Evolutionary conservation across 2,797 vertebrate genomes (phyloP), one percentile per base, ranked within the genome.

Genomic region (Fistularia commersonii): DNA sequence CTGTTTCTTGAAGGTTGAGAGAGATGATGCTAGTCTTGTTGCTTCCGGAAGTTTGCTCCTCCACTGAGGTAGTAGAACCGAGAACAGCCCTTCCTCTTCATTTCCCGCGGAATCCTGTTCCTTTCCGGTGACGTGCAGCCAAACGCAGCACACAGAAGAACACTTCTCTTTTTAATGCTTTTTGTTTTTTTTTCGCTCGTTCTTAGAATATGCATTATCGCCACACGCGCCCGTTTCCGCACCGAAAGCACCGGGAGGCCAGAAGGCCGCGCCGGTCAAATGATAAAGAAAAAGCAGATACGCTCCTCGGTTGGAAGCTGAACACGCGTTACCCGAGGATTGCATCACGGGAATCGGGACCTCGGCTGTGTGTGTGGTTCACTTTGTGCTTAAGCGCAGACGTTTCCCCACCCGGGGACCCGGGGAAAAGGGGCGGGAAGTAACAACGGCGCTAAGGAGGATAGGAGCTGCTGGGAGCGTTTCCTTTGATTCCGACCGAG

Each of bases 401-500:
- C 69, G 41, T 45, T 53, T 58, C 64, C 70, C 70, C 50, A 56
- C 37, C 8, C 46, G 70, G 67, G 38, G 45, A 67, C 40, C n/a
- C n/a, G n/a, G n/a, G 58, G 64, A 65, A 69, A 66, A 62, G 13
- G 36, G 70, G 68, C 67, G 64, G 68, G 75, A 77, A 71, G 74
- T 61, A 65, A 61, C 46, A 47, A 61, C 40, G 58, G 67, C 73
- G 53, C 78, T 75, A 75, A 66, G 66, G 61, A 48, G 33, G 48
- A 69, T 55, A 48, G 15, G 54, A 60, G 63, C 69, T 56, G 39
- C 15, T 10, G 66, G 64, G 65, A 68, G 57, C 50, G 5, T 41
- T 59, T 51, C 59, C 80, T 88, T 86, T 89, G 82, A 88, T 84
- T 77, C 61, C 54, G 76, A 72, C 54, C 50, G 67, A 64, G 81